Percentiles rank a stretch among this genome's conserved stretches.
phyloP scores from a whole-genome alignment of 2,888 invertebrate genomes.

The Caenorhabditis plicata region DNA sequence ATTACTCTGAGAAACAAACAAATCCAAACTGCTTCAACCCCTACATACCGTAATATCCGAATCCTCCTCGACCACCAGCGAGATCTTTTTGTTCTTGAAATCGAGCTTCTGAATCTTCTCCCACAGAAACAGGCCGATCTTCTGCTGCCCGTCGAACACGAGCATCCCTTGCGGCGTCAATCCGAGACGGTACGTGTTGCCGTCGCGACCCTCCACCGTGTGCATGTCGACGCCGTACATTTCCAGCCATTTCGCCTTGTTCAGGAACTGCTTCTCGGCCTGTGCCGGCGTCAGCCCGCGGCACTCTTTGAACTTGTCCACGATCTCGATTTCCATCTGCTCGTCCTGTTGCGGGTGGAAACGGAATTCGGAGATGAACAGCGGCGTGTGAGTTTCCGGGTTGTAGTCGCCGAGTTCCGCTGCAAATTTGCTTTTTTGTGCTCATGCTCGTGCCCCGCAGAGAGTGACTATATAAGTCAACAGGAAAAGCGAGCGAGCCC shows the following conservation, averaged over 20 bases:
- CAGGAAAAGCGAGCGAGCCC: too few species aligned
- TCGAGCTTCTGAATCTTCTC: constrained; percentile 96
- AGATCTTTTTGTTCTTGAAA: constrained; percentile 95
- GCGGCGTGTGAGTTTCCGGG: constrained; percentile 85
- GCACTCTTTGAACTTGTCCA: constrained; percentile 80
- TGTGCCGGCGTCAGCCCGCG: constrained; percentile 86
- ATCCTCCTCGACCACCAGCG: constrained; percentile 94
- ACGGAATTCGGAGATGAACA: constrained; percentile 93
- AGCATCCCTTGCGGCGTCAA: constrained; percentile 96
- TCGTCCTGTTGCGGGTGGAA: constrained; percentile 79
- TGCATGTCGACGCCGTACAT: constrained; percentile 99
- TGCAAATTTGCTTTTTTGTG: constrained; percentile 67
- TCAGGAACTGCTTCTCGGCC: constrained; percentile 93
- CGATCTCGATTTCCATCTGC: constrained; percentile 82
- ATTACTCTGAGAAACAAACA: constrained; percentile 33
- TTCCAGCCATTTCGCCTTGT: constrained; percentile 90
- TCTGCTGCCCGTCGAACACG: constrained; percentile 91
- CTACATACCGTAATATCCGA: constrained; percentile 77
- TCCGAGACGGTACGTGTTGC: constrained; percentile 87
- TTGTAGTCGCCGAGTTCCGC: constrained; percentile 98
- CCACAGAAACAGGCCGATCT: constrained; percentile 97
- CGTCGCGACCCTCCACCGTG: constrained; percentile 81
- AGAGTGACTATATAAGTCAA: too few species aligned
- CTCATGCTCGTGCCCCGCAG: too few species aligned
- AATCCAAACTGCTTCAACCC: not conserved